Base-by-base conservation (phyloP, 2,888 invertebrate genomes). In the Apamea monoglypha region DNA sequence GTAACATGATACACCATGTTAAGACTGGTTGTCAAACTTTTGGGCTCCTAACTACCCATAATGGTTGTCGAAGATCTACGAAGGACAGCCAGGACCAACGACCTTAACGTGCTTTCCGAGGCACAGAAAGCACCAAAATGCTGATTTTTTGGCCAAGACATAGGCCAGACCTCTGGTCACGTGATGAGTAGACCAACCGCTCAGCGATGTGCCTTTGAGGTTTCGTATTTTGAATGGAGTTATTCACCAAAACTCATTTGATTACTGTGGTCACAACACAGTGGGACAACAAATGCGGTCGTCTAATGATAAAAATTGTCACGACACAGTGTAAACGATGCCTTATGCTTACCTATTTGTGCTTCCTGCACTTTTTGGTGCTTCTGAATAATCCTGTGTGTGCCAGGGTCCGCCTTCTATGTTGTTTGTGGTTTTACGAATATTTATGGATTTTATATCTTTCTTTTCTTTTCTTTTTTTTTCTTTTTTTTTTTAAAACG, bases 361-460 rank as follows among this genome's bases (percentile, higher is more conserved):
- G 64, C 50, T 82, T 56, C 14, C 10, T 78, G 29, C 64, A 73
- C 64, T 70, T 18, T 32, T 56, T 44, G 25, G 71, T 77, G 77
- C 67, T 68, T 83, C 0, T 12, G 4, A 40, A n/a, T 71, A 64
- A 82, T 44, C 67, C 71, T 82, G 77, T 82, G 56, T 82, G 82
- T 56, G 40, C 77, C 77, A 16, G 29, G 61, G 40, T 50, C 18
- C 40, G 59, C 50, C 61, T 71, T 40, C 4, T 61, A 2, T 71
- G 40, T 71, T 61, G 3, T 70, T 36, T 70, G 25, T 70, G 6
- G 10, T 36, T 70, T 18, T 12, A 36, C 1, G n/a, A 18, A n/a
- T 53, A 53, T 53, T 53, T 25, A 1, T 53, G 16, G 10, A 70
- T 53, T 53, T 32, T 14, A 21, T n/a, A n/a, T n/a, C n/a, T n/a